Conservation (phyloP, 2,888 invertebrate genomes). For the Iselma pallidipennis region DNA sequence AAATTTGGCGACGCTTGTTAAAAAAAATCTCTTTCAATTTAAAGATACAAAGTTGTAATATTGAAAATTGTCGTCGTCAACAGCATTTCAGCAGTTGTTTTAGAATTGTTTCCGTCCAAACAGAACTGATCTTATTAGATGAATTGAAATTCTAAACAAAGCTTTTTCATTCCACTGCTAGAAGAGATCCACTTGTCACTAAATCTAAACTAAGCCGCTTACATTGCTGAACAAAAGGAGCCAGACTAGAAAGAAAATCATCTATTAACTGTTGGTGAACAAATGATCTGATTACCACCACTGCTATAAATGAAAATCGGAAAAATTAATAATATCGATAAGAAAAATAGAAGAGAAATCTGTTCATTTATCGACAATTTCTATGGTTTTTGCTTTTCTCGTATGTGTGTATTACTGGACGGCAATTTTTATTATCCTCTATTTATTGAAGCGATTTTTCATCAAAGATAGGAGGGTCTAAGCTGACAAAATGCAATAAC, state of each 20-base stretch:
- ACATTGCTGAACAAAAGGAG: slow-evolving; percentile 28
- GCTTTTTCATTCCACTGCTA: slow-evolving; percentile 22
- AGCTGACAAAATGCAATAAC: slow-evolving; percentile 5
- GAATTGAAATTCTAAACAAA: slow-evolving; percentile 21
- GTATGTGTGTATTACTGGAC: slow-evolving; percentile 10
- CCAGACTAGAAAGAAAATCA: slow-evolving; percentile 34
- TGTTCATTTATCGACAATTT: neutral
- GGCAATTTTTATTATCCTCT: slow-evolving; percentile 23
- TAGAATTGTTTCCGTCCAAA: slow-evolving; percentile 12
- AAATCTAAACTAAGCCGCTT: slow-evolving; percentile 26
- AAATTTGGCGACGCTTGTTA: too few relatives aligned
- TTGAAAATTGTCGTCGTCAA: too few relatives aligned
- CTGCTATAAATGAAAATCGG: neutral
- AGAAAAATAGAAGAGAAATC: neutral
- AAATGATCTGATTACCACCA: slow-evolving; percentile 41
- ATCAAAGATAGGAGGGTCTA: slow-evolving; percentile 3
- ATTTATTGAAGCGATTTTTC: slow-evolving; percentile 15
- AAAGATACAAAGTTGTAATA: too few relatives aligned
- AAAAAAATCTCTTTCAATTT: too few relatives aligned
- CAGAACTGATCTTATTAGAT: slow-evolving; percentile 30
- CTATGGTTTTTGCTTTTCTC: too few relatives aligned
- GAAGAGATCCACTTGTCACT: slow-evolving; percentile 5
- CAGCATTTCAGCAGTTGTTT: neutral
- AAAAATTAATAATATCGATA: neutral
- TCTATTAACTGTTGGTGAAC: slow-evolving; percentile 41